Evolutionary conservation across 1,140 invertebrate species (phyloP), one percentile per base, ranked within the genome.

Genomic region (Drosophila athabasca): DNA sequence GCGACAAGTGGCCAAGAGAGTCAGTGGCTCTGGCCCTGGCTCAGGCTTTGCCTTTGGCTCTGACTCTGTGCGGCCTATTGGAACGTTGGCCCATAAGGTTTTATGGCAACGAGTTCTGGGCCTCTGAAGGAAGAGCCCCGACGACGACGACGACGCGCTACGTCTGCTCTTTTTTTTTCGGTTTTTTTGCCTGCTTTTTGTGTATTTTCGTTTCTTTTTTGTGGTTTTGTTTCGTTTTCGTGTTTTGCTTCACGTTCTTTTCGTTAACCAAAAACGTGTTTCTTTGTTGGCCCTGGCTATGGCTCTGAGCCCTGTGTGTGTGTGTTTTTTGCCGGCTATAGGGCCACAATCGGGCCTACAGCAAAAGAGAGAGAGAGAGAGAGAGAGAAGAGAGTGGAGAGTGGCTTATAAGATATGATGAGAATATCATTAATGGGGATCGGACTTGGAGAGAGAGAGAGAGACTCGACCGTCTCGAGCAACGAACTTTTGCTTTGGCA

Each of bases 11-110:
- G 57, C 75, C 70, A 54, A 65, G 15, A 62, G 59, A 73, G 57
- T 13, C 58, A 35, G 39, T 43, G 67, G 15, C 66, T 31, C n/a
- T 43, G 54, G 31, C 29, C 44, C 19, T 43, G 49, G 9, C 31
- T 35, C 31, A 11, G 3, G 31, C 31, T 39, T 11, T 39, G 29
- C 1, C 26, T 13, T 49, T 41, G 29, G 3, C 31, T 59, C 29
- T 49, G 45, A 11, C 19, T 8, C 6, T 66, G 76, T 87, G 68
- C 82, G 81, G 82, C 82, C 82, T 85, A 85, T 85, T 85, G 82
- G 83, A 85, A 87, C 82, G 78, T 80, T 66, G 48, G 78, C 82
- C 35, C 82, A 87, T 85, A 85, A 82, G 82, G 74, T 88, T 85
- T 85, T 75, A 85, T 85, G 82, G 78, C 50, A 45, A 48, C 17